Percentiles rank a stretch among this genome's conserved stretches.
phyloP scores from a whole-genome alignment of 2,888 invertebrate species.

The Melanophora roralis region DNA sequence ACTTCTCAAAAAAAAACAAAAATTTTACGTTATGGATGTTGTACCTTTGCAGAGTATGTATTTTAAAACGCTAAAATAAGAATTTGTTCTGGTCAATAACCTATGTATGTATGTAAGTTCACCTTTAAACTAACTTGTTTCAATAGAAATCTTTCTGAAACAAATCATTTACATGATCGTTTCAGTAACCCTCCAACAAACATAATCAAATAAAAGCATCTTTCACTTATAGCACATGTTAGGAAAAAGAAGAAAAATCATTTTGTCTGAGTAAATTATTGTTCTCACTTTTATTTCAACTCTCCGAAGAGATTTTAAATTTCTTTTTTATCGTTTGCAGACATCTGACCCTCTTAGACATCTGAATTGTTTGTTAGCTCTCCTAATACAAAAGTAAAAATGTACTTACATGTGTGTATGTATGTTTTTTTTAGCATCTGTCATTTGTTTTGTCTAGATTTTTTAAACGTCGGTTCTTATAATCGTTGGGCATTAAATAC shows the following conservation, averaged over 20 bases:
- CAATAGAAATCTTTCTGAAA: slow-evolving; percentile 14
- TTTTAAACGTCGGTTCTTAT: slow-evolving; percentile 19
- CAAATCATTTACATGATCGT: slow-evolving; percentile 25
- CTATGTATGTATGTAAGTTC: too few species aligned
- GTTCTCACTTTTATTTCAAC: slow-evolving; percentile 26
- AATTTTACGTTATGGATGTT: not conserved
- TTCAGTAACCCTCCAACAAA: not conserved
- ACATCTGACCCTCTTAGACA: slow-evolving; percentile 15
- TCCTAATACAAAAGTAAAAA: not conserved
- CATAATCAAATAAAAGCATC: slow-evolving; percentile 6
- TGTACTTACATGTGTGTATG: not conserved
- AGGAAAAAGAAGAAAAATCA: slow-evolving; percentile 49
- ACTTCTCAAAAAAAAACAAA: slow-evolving; percentile 23
- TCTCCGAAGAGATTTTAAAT: slow-evolving; percentile 16
- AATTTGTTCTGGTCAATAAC: not conserved
- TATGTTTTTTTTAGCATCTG: slow-evolving; percentile 35
- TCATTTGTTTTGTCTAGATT: slow-evolving; percentile 22
- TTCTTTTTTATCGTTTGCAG: not conserved
- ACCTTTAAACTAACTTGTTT: slow-evolving; percentile 1
- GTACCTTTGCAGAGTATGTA: slow-evolving; percentile 12
- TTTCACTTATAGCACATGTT: slow-evolving; percentile 10
- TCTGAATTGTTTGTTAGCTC: not conserved
- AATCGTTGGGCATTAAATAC: slow-evolving; percentile 49
- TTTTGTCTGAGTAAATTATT: slow-evolving; percentile 72
- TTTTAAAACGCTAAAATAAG: slow-evolving; percentile 1